phyloP scores from a whole-genome alignment of 2,888 invertebrate species.

The Unio delphinus region DNA sequence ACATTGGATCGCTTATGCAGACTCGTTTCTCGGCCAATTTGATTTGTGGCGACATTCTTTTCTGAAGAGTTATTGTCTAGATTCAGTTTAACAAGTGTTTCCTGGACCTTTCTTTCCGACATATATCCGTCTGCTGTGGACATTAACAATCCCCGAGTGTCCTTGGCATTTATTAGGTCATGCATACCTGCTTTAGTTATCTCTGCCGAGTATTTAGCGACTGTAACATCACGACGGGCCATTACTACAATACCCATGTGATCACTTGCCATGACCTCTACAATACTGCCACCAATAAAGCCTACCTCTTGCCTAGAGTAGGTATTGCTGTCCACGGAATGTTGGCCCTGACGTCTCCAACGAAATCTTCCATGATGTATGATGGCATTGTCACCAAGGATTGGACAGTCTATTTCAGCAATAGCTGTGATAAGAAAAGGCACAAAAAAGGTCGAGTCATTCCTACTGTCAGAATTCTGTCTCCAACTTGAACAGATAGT shows the following conservation, averaged over 20 bases:
- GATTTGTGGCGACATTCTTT: not conserved
- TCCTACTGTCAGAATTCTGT: no score
- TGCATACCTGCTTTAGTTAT: not conserved
- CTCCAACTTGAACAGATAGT: no score
- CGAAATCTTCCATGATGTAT: not conserved
- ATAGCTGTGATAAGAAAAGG: no score
- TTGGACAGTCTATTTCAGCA: conserved; percentile 2
- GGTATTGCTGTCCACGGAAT: no score
- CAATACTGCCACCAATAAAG: not conserved
- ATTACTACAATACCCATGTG: not conserved
- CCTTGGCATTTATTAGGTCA: not conserved
- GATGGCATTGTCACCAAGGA: conserved; percentile 1
- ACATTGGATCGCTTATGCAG: not conserved
- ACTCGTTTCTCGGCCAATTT: not conserved
- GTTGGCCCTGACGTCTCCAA: no score
- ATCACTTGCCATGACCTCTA: not conserved
- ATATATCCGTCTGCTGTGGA: not conserved
- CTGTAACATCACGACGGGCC: not conserved
- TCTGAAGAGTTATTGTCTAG: not conserved
- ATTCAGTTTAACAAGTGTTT: conserved; percentile 1
- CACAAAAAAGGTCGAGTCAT: no score
- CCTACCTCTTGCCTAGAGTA: not conserved
- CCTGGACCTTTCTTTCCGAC: not conserved
- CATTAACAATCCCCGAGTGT: no score
- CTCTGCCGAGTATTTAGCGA: not conserved